Evolutionary conservation across 2,797 vertebrate genomes (phyloP).

Genomic region (Rhinella marina): DNA sequence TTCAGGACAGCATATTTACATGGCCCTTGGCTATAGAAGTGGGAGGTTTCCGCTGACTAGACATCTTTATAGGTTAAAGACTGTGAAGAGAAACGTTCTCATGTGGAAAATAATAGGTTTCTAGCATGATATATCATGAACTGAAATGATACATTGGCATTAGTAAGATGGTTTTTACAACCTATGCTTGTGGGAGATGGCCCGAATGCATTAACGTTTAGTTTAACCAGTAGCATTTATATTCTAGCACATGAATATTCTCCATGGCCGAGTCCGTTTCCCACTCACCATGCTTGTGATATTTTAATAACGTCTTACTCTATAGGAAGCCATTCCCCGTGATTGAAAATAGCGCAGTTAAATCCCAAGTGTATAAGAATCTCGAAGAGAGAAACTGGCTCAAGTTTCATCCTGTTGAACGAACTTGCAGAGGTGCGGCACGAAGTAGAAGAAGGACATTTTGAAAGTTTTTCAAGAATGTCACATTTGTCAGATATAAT

Average conservation of each 20-base stretch:
- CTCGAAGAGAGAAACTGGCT: conserved; percentile 8
- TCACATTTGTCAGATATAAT: not conserved
- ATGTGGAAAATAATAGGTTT: conserved; percentile 28
- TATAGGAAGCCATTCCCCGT: conserved; percentile 3
- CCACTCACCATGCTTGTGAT: not conserved
- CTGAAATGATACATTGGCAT: not conserved
- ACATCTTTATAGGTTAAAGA: conserved; percentile 37
- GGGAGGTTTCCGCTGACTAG: not conserved
- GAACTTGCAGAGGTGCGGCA: not conserved
- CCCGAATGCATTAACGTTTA: conserved; percentile 24
- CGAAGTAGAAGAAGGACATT: not conserved
- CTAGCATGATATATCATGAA: conserved; percentile 22
- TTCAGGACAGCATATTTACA: not conserved
- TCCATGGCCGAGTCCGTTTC: not conserved
- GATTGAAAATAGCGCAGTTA: not conserved
- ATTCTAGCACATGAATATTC: not conserved
- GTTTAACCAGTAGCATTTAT: conserved; percentile 11
- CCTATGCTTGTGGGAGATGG: conserved; percentile 16
- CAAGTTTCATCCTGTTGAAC: not conserved
- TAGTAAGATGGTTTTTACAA: conserved; percentile 25
- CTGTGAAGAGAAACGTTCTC: conserved; percentile 13
- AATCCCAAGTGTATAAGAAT: not conserved
- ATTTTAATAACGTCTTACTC: conserved; percentile 23
- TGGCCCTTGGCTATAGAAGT: not conserved
- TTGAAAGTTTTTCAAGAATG: not conserved